Base-by-base conservation (phyloP, 2,888 invertebrate species). In the Platycnemis pennipes region DNA sequence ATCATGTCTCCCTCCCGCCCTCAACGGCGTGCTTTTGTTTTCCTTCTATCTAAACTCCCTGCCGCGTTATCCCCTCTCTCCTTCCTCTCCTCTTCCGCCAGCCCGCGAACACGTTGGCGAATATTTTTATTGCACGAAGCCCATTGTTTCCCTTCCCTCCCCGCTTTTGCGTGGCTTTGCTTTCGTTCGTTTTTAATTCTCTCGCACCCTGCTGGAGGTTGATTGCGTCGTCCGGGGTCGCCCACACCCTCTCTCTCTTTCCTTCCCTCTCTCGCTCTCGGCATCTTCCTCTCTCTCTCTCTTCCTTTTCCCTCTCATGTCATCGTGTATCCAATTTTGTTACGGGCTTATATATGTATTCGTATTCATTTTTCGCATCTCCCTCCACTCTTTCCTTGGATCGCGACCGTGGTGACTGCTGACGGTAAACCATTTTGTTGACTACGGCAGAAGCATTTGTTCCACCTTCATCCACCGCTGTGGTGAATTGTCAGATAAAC, bases 201-300 rank as follows among this genome's bases (percentile, higher is more conserved):
- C 37, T 37, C 37, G 37, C 37, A 77, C 37, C 77, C 77, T 11
- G 4, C 11, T 31, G 77, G 37, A 77, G 77, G 77, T 26, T 77
- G 77, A 77, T 77, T 77, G 77, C 77, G 31, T 77, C 77, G 31
- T 37, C 77, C 37, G 63, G 63, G 63, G 77, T 77, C 77, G 77
- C 77, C 77, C 63, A 63, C 63, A 63, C 63, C 4, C 63, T 19
- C 26, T 22, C 26, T 26, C n/a, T 63, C 26, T 63, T 8, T 49
- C 49, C 19, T 19, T 49, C 49, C 19, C 49, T 63, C 63, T 0
- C 63, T 26, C 26, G 22, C 63, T 26, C 5, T 26, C 63, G 3
- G 4, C 63, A 26, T 63, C 63, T n/a, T 26, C n/a, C n/a, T 63
- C 8, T n/a, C 63, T 63, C n/a, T n/a, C 63, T 5, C 1, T n/a